Base-by-base conservation (phyloP, 1,140 invertebrate genomes). In the Drosophila athabasca region DNA sequence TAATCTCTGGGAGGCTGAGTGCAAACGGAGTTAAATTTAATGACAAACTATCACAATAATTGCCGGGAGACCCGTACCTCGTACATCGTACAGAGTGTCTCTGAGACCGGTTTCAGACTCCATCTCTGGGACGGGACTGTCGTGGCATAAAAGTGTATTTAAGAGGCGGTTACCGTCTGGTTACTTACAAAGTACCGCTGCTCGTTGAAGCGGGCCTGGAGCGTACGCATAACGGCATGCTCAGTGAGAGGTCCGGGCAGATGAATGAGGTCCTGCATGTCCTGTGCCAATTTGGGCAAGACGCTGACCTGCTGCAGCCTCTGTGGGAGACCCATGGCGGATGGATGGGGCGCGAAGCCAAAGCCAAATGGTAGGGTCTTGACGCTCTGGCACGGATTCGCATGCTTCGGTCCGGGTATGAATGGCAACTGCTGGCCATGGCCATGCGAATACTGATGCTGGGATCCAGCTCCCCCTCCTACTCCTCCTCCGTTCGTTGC, bases 221-320 rank as follows among this genome's bases (percentile, higher is more conserved):
- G 94, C 79, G 96, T 97, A 91, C 97, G 95, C 88, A 98, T 95
- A 1, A 99, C 95, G 35, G 97, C 97, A 91, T 98, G 97, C 91
- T 99, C 98, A 11, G 97, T 99, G 44, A 99, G 94, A 44, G 97
- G 97, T 45, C 97, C 97, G 0, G 96, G 94, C 62, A 98, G 92
- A 92, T 98, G 97, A 91, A 98, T 98, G 61, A 98, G 94, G 93
- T 99, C 97, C 79, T 97, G 95, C 80, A 97, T 93, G 75, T 94
- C 93, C 67, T 81, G 60, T 1, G 78, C 68, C 52, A 70, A 55
- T 53, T 75, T 90, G 24, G 79, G 58, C 19, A 35, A 17, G 6
- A 76, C 52, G n/a, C 48, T 68, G 6, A 13, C 31, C 49, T 59
- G 67, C 11, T 75, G 62, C 13, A 67, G 17, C 50, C 84, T 26